These are phyloP conservation scores for Monochamus saltuarius DNA, from an alignment of 1,140 invertebrate species.

Conservation along the genomic window DNA sequence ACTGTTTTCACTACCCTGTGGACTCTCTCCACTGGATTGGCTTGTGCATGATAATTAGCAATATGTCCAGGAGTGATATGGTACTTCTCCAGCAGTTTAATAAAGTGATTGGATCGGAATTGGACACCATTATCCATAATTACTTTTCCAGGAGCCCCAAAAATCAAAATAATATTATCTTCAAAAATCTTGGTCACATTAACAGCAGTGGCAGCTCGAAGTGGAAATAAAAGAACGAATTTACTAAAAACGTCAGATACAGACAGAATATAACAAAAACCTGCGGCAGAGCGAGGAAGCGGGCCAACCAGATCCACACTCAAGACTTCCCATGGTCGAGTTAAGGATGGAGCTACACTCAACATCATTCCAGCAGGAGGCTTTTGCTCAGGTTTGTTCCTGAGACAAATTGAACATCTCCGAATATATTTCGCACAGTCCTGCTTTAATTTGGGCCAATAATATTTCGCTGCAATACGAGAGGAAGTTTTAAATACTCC, in stretches of 20 bases:
- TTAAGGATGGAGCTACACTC: conserved; percentile 5
- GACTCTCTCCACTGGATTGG: conserved; percentile 24
- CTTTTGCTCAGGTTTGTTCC: conserved; percentile 30
- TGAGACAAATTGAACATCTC: conserved; percentile 32
- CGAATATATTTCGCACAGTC: conserved; percentile 34
- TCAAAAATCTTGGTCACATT: conserved; percentile 10
- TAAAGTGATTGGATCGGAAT: conserved; percentile 2
- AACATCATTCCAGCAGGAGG: conserved; percentile 32
- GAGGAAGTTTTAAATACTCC: too few species aligned
- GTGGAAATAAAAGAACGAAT: conserved; percentile 16
- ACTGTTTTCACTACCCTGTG: conserved; percentile 42
- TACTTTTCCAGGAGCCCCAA: conserved; percentile 28
- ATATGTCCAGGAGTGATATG: conserved; percentile 1
- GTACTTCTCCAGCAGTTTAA: conserved; percentile 1
- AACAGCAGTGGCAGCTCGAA: conserved; percentile 13
- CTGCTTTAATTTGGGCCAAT: neutral
- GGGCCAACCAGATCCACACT: conserved; percentile 16
- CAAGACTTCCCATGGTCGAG: conserved; percentile 2
- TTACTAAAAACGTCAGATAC: conserved; percentile 19
- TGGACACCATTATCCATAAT: conserved; percentile 15
- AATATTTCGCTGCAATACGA: too few species aligned
- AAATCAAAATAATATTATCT: conserved; percentile 15
- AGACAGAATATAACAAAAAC: conserved; percentile 9
- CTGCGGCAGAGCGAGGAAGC: neutral
- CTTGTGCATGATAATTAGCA: conserved; percentile 21